Conservation (phyloP, 2,113 vertebrate genomes). For the Malurus cyaneus region DNA sequence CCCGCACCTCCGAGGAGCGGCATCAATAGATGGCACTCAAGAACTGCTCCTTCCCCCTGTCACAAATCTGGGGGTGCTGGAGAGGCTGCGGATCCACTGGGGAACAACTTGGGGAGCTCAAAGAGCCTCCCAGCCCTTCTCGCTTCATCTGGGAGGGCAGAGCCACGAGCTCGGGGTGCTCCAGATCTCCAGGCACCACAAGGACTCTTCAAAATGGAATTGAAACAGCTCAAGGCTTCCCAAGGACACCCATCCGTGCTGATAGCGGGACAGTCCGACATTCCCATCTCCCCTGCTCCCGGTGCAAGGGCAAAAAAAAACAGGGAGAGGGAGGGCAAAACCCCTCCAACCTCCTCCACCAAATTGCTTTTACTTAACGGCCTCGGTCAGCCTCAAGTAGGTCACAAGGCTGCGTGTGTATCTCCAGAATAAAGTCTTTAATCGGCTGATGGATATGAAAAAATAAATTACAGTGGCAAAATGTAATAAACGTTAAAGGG, state of each 20-base stretch:
- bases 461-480: conserved; percentile 84
- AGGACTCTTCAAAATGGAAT: neutral
- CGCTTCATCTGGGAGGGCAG: neutral
- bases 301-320: neutral
- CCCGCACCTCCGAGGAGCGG: neutral
- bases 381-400: conserved; percentile 76
- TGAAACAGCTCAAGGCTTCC: neutral
- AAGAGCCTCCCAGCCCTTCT: rapidly evolving
- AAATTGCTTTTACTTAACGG: conserved; percentile 55
- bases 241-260: neutral
- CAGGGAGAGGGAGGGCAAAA: neutral
- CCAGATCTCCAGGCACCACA: rapidly evolving
- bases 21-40: conserved; percentile 14
- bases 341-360: neutral
- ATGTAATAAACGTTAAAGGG: conserved; percentile 86
- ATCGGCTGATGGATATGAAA: conserved; percentile 81
- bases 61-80: rapidly evolving
- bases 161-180: rapidly evolving
- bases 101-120: neutral
- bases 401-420: conserved; percentile 75
- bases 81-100: rapidly evolving
- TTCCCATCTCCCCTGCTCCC: neutral
- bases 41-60: conserved; percentile 1
- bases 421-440: conserved; percentile 83
- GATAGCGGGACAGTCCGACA: rapidly evolving